Percentiles rank a stretch among this genome's conserved stretches.
Evolutionary conservation across 2,797 vertebrate species (phyloP).

Genomic region (Anolis apletophallus): DNA sequence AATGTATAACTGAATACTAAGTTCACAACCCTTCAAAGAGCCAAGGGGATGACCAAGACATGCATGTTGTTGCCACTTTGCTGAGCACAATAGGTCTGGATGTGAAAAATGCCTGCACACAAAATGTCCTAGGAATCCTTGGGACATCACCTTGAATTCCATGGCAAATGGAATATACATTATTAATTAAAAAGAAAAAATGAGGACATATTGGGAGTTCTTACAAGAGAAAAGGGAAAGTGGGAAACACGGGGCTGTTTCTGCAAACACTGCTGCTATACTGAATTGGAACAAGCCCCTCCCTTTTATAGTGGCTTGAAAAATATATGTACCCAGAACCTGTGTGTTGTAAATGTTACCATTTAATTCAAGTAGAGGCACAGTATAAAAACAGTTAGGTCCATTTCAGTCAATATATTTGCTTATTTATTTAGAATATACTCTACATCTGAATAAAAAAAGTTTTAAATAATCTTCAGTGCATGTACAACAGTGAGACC

Average conservation of each 20-base stretch:
- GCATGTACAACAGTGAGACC: conserved; percentile 74
- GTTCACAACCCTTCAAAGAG: background rate
- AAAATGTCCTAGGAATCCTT: background rate
- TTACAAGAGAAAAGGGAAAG: no score
- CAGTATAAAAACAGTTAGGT: conserved; percentile 70
- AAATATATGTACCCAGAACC: conserved; percentile 45
- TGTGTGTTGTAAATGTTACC: conserved; percentile 44
- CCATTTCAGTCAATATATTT: conserved; percentile 76
- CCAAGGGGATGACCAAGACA: background rate
- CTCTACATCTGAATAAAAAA: conserved; percentile 82
- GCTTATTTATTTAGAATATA: conserved; percentile 82
- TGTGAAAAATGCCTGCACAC: background rate
- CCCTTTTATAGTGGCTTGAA: conserved; percentile 16
- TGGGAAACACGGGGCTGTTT: background rate
- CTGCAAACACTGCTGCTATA: background rate
- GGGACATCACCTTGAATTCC: conserved; percentile 3
- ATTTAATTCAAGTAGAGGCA: conserved; percentile 63
- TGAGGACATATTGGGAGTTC: background rate
- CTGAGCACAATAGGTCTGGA: background rate
- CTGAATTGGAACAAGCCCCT: background rate
- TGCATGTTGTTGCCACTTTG: background rate
- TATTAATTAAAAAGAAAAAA: background rate
- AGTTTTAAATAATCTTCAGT: conserved; percentile 80
- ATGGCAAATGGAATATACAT: background rate
- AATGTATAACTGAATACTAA: background rate